These are phyloP conservation scores for Drosophila kurseongensis DNA, from an alignment of 1,140 invertebrate genomes.

Conservation along the genomic window DNA sequence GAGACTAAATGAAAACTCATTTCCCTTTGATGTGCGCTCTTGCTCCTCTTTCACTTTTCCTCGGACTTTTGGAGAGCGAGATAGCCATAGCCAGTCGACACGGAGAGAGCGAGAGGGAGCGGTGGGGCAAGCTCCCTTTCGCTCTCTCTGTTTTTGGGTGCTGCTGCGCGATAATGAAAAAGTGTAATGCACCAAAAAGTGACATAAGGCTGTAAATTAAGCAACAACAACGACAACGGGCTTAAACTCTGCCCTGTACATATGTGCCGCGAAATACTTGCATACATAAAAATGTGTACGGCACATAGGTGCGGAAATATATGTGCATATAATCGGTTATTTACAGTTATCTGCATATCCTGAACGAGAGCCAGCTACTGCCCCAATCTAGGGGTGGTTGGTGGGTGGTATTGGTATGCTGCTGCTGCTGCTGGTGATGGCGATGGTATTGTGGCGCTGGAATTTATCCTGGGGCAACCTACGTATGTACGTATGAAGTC, in stretches of 20 bases:
- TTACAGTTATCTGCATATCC: conserved; percentile 80
- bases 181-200: conserved; percentile 82
- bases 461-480: conserved; percentile 30
- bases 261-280: conserved; percentile 8
- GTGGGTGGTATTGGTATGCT: background rate
- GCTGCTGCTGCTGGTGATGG: background rate
- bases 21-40: conserved; percentile 79
- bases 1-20: conserved; percentile 82
- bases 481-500: conserved; percentile 7
- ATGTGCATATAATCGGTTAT: conserved; percentile 49
- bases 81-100: conserved; percentile 23
- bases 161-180: conserved; percentile 78
- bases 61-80: conserved; percentile 38
- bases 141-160: conserved; percentile 20
- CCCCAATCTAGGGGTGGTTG: conserved; percentile 4
- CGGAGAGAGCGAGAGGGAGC: conserved; percentile 9
- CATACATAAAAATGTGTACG: conserved; percentile 4
- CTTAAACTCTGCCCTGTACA: conserved; percentile 52
- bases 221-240: conserved; percentile 60
- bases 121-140: conserved; percentile 3
- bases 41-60: conserved; percentile 17
- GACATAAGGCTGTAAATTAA: conserved; percentile 83
- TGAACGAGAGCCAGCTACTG: conserved; percentile 21
- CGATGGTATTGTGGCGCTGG: background rate
- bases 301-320: conserved; percentile 13